Conservation (phyloP, 2,888 invertebrate genomes). For the Gisinianus flammeolus region DNA sequence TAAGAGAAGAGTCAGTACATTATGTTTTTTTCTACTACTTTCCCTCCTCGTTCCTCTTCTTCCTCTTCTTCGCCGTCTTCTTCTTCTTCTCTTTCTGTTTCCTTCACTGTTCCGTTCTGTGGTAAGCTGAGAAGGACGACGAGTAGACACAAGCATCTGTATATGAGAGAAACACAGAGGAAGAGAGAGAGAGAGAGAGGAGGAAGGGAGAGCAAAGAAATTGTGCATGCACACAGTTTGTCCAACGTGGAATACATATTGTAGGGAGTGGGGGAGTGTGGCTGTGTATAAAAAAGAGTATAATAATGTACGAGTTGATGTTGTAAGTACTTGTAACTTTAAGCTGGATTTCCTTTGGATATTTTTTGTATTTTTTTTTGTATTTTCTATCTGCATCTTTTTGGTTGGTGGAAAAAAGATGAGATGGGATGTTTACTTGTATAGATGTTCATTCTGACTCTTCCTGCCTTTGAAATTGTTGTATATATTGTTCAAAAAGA, state of each 20-base stretch:
- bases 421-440: too few relatives aligned
- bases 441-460: too few relatives aligned
- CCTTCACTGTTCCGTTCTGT: not conserved
- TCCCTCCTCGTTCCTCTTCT: not conserved
- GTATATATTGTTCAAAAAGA: not conserved
- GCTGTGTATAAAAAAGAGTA: slow-evolving; percentile 2
- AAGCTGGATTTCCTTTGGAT: too few relatives aligned
- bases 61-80: not conserved
- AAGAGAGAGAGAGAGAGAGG: not conserved
- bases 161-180: not conserved
- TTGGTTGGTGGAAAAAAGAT: too few relatives aligned
- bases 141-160: not conserved
- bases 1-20: slow-evolving; percentile 35
- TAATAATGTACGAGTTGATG: too few relatives aligned
- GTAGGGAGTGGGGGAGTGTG: not conserved
- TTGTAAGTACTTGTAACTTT: too few relatives aligned
- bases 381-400: not conserved
- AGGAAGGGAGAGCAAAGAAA: too few relatives aligned
- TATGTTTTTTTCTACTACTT: slow-evolving; percentile 25
- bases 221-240: not conserved
- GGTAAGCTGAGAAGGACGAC: not conserved
- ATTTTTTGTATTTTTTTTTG: not conserved
- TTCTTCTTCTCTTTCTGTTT: not conserved
- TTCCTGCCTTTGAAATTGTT: not conserved
- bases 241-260: not conserved